These are phyloP conservation scores for Adela reaumurella DNA, from an alignment of 2,888 invertebrate genomes.

Conservation along the genomic window DNA sequence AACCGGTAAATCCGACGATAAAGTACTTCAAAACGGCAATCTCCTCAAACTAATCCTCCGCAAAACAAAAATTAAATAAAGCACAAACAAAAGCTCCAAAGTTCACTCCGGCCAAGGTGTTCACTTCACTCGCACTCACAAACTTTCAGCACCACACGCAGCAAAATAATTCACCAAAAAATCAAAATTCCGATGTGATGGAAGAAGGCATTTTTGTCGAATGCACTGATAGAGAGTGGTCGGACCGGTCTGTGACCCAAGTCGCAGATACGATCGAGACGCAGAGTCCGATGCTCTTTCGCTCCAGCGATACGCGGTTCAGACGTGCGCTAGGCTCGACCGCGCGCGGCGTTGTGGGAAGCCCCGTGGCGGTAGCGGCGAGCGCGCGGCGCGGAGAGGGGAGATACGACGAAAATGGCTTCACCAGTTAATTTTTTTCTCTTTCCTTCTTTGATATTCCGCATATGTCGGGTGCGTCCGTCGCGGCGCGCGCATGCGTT, in stretches of 20 bases:
- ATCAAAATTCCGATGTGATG: too few relatives aligned
- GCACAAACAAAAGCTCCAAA: neutral
- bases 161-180: neutral
- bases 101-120: neutral
- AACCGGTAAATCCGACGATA: too few relatives aligned
- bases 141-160: neutral
- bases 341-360: constrained; percentile 37
- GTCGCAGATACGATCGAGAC: neutral
- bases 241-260: neutral
- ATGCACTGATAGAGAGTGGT: neutral
- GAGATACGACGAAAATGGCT: constrained; percentile 46
- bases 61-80: neutral
- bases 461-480: constrained; percentile 51
- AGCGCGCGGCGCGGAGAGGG: constrained; percentile 19
- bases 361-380: constrained; percentile 37
- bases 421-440: constrained; percentile 58
- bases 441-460: constrained; percentile 57
- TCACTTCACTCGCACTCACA: neutral
- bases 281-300: too few relatives aligned
- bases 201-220: neutral
- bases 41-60: too few relatives aligned
- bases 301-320: neutral
- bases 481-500: constrained; percentile 51
- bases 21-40: too few relatives aligned
- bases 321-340: constrained; percentile 28